phyloP scores from a whole-genome alignment of 2,797 vertebrate genomes.

The Pseudochaenichthys georgianus region DNA sequence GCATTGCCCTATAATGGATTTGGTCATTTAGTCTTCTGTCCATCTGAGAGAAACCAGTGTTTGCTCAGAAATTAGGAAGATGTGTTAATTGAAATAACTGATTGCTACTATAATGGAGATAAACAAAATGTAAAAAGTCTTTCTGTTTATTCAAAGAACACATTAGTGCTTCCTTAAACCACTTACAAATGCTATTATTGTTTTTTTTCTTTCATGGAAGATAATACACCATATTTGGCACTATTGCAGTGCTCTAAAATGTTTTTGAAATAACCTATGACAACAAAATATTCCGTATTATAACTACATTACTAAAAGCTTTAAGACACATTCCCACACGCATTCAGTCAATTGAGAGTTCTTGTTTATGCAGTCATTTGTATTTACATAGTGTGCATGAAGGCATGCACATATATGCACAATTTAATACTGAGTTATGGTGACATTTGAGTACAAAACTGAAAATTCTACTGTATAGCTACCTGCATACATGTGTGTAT shows the following conservation, averaged over 20 bases:
- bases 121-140: constrained; percentile 69
- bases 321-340: constrained; percentile 83
- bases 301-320: constrained; percentile 80
- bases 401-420: constrained; percentile 81
- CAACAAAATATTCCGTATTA: constrained; percentile 78
- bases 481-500: constrained; percentile 83
- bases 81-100: constrained; percentile 62
- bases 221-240: constrained; percentile 80
- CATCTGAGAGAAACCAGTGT: constrained; percentile 32
- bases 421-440: constrained; percentile 86
- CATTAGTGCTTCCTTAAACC: constrained; percentile 82
- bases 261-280: constrained; percentile 74
- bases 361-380: constrained; percentile 78
- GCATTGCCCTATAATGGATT: constrained; percentile 36
- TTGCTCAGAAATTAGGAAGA: constrained; percentile 44
- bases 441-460: constrained; percentile 87
- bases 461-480: constrained; percentile 78
- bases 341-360: constrained; percentile 83
- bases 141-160: constrained; percentile 84
- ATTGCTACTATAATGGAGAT: constrained; percentile 68
- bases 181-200: constrained; percentile 70
- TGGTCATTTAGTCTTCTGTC: constrained; percentile 23
- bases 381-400: constrained; percentile 82
- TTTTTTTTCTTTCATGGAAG: constrained; percentile 67
- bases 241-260: constrained; percentile 68